These are phyloP conservation scores for Apeltes quadracus DNA, from an alignment of 2,113 vertebrate species.

Conservation along the genomic window DNA sequence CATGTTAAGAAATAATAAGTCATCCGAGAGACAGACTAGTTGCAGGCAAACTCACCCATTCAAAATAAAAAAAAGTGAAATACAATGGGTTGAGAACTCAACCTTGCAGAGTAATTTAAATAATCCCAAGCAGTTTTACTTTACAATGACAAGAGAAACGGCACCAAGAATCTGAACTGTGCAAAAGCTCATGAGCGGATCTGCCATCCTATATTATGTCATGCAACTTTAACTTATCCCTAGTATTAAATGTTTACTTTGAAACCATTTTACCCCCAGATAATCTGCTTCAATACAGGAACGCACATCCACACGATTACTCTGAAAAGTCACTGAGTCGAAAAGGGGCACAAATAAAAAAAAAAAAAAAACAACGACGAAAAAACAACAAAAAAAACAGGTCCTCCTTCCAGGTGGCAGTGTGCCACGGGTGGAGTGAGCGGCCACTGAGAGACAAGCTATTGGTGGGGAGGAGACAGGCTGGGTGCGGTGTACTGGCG, in stretches of 20 bases:
- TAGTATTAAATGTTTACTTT: conserved; percentile 68
- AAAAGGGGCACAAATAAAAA: conserved; percentile 29
- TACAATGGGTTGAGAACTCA: conserved; percentile 47
- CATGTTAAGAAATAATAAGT: conserved; percentile 40
- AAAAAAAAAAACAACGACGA: conserved; percentile 47
- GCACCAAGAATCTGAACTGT: conserved; percentile 82
- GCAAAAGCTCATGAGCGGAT: conserved; percentile 84
- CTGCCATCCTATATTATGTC: conserved; percentile 86
- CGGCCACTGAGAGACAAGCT: conserved; percentile 82
- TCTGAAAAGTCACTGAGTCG: conserved; percentile 85
- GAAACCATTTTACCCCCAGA: conserved; percentile 54
- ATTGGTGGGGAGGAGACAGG: conserved; percentile 70
- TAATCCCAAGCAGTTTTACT: conserved; percentile 70
- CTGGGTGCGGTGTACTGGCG: conserved; percentile 55
- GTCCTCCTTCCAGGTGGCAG: conserved; percentile 76
- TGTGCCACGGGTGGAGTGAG: conserved; percentile 69
- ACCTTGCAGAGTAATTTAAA: conserved; percentile 62
- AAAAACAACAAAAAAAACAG: conserved; percentile 44
- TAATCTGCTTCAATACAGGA: conserved; percentile 80
- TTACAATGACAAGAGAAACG: conserved; percentile 79
- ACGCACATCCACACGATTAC: conserved; percentile 85
- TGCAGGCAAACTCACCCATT: conserved; percentile 36
- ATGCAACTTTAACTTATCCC: conserved; percentile 85
- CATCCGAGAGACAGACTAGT: conserved; percentile 26
- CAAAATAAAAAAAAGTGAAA: conserved; percentile 54